phyloP scores from a whole-genome alignment of 2,113 vertebrate species.

The Phalacrocorax carbo region DNA sequence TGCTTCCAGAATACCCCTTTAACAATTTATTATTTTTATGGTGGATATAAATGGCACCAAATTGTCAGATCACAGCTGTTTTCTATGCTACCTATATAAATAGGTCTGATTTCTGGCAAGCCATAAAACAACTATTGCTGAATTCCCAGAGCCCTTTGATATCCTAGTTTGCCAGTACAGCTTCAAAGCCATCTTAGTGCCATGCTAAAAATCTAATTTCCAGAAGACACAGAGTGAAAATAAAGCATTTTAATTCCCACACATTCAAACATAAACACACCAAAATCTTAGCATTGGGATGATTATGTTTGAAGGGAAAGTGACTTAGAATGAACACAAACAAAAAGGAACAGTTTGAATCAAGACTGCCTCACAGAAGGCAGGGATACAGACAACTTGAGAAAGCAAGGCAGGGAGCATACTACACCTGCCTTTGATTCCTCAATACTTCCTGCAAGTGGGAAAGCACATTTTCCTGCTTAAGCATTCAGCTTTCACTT shows the following conservation, averaged over 20 bases:
- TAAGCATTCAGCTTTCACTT: not conserved
- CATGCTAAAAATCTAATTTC: constrained; percentile 59
- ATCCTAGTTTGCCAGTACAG: constrained; percentile 70
- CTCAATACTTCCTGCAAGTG: not conserved
- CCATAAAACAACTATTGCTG: constrained; percentile 88
- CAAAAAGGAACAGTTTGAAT: not conserved
- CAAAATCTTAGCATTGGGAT: not conserved
- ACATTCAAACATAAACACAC: constrained; percentile 25
- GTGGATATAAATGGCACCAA: constrained; percentile 82
- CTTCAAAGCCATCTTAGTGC: constrained; percentile 73
- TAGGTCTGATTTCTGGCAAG: constrained; percentile 84
- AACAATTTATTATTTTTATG: constrained; percentile 82
- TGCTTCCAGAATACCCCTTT: constrained; percentile 82
- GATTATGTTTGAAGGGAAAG: not conserved
- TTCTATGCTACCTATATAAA: constrained; percentile 85
- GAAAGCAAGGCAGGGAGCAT: not conserved
- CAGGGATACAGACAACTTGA: not conserved
- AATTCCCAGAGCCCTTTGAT: constrained; percentile 84
- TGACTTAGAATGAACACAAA: not conserved
- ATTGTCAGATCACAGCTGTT: constrained; percentile 83
- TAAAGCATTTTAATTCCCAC: constrained; percentile 45
- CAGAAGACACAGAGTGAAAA: constrained; percentile 50
- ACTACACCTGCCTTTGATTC: not conserved
- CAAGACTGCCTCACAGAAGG: not conserved
- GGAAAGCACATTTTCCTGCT: not conserved